Base-by-base conservation (phyloP, 2,797 vertebrate species). In the Rhynchotus rufescens region DNA sequence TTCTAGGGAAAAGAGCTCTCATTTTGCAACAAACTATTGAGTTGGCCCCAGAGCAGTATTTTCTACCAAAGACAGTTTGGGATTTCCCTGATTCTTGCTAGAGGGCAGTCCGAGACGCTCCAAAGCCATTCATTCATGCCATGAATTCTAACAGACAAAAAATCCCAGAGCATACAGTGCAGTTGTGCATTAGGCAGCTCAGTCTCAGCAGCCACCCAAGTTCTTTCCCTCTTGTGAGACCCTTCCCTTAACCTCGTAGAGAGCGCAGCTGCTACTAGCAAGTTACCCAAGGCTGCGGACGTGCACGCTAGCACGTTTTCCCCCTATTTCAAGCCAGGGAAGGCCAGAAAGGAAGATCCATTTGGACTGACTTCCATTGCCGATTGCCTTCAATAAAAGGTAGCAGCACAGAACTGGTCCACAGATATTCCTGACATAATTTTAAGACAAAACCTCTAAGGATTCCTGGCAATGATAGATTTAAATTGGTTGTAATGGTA, bases 81-180 rank as follows among this genome's bases (percentile, higher is more conserved):
- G 19, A 34, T n/a, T 83, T 67, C 38, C 82, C n/a, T 32, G 38
- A 56, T 54, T 78, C 34, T 89, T 47, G 42, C 10, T 36, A 38
- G 3, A 5, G 9, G 68, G 44, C 75, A 64, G 25, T 4, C 71
- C 44, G 32, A 86, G 17, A 28, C 16, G n/a, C 44, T 36, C 19
- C 82, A 42, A 19, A 78, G 47, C 47, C 83, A 66, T 23, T 77
- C 47, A 66, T 10, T 32, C 20, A 69, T 89, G 85, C 74, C 32
- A 79, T 25, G 61, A 40, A 84, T 28, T 59, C 49, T 49, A 83
- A 78, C 21, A 86, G 66, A 83, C 85, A 88, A 91, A 85, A 36
- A 65, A 89, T 23, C 73, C 78, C 52, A 71, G 52, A 44, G 32
- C 36, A 84, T 25, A 57, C 21, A 40, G 68, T 30, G 6, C 85